Base-by-base conservation (phyloP, 2,888 invertebrate species). In the Leptinotarsa peninsularis region DNA sequence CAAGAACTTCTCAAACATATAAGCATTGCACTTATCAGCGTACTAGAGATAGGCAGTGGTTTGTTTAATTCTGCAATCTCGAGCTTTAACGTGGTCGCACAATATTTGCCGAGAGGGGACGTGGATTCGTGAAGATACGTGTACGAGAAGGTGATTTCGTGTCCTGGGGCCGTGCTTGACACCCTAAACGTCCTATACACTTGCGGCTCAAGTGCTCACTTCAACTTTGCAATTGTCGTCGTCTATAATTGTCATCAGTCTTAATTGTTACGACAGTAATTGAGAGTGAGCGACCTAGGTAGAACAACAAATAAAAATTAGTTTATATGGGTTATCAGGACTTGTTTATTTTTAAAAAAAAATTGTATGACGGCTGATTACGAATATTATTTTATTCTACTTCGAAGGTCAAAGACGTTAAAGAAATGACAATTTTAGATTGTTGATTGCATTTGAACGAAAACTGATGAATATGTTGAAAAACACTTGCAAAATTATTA, bases 31-130 rank as follows among this genome's bases (percentile, higher is more conserved):
- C 83, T 85, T 86, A 86, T 86, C 86, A 84, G 83, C 77, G 77
- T 80, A 83, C 81, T 81, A 83, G 80, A 82, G 81, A 79, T 77
- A 77, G 76, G 81, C 82, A 79, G 82, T 81, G 85, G 84, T 85
- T 86, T 85, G 87, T 86, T 86, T 86, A 86, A 86, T 87, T 86
- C 85, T 84, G 84, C 84, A 86, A 86, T 84, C 85, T 84, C 82
- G 80, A 74, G 76, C 81, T 77, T 81, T 84, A 83, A 74, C 83
- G 83, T 81, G 82, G 81, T 75, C 81, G 81, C 79, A 81, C 82
- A 84, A 82, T 85, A 85, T 85, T 85, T 85, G 84, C 83, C 75
- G 75, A 82, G 81, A 81, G 83, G 83, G 83, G 81, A 82, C 83
- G 81, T 82, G 80, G 75, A 82, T 63, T 69, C 76, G 78, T 79